Conservation (phyloP, 1,140 invertebrate species). For the Drosophila arizonae region DNA sequence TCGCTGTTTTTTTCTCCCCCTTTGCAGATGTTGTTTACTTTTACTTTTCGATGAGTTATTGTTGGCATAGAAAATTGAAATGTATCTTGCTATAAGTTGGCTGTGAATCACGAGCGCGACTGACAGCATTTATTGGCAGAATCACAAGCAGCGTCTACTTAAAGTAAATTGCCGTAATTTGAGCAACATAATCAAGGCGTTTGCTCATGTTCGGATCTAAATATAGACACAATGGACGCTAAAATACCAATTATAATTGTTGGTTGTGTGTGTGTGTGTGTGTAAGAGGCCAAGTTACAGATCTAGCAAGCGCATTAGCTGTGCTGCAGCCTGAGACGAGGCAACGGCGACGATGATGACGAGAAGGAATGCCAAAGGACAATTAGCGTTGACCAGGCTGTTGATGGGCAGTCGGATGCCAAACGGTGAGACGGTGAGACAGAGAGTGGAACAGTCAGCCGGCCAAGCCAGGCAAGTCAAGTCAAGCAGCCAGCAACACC, state of each 20-base stretch:
- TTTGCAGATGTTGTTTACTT: conserved; percentile 62
- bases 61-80: conserved; percentile 20
- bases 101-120: conserved; percentile 14
- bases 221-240: conserved; percentile 74
- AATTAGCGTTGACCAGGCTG: conserved; percentile 65
- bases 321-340: conserved; percentile 21
- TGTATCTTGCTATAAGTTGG: conserved; percentile 6
- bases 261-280: conserved; percentile 37
- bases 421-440: background rate
- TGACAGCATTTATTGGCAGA: conserved; percentile 44
- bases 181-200: conserved; percentile 69
- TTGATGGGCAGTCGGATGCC: conserved; percentile 39
- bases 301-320: conserved; percentile 47
- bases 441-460: background rate
- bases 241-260: conserved; percentile 76
- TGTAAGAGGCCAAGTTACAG: conserved; percentile 47
- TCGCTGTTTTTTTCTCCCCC: background rate
- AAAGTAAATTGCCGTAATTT: conserved; percentile 76
- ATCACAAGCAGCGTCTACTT: conserved; percentile 59
- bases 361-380: conserved; percentile 77
- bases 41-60: conserved; percentile 59
- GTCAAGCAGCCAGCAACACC: too few species aligned
- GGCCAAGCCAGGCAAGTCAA: too few species aligned
- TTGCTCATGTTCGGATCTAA: conserved; percentile 62
- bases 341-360: conserved; percentile 57